A percentile compares a stretch with the other conserved stretches of the same genome.
phyloP scores from a whole-genome alignment of 2,888 invertebrate genomes.

The Limnephilus marmoratus region DNA sequence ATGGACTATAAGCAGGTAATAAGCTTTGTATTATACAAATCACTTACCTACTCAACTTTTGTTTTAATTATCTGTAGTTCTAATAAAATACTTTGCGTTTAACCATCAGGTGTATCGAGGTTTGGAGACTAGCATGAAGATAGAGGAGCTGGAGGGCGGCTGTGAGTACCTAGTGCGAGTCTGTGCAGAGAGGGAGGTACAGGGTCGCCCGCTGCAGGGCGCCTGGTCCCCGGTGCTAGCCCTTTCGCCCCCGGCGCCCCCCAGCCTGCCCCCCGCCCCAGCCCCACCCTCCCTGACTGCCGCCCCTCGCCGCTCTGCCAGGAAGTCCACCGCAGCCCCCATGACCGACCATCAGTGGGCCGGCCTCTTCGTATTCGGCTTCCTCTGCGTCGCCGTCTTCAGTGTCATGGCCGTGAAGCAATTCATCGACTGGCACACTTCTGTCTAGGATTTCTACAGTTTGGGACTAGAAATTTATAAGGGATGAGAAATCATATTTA shows the following conservation, averaged over 20 bases:
- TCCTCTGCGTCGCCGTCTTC: conserved; percentile 74
- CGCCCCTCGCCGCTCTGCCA: conserved; percentile 68
- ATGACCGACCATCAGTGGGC: conserved; percentile 80
- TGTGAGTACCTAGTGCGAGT: conserved; percentile 88
- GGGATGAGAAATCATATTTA: not conserved
- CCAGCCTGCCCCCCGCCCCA: conserved; percentile 71
- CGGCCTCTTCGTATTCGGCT: conserved; percentile 79
- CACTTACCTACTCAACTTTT: not conserved
- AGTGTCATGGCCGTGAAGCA: conserved; percentile 74
- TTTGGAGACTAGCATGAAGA: conserved; percentile 78
- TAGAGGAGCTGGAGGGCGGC: conserved; percentile 85
- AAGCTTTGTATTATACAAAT: conserved; percentile 55
- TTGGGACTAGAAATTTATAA: not conserved
- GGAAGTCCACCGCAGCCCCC: conserved; percentile 68
- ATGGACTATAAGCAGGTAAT: conserved; percentile 81
- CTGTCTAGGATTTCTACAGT: conserved; percentile 48
- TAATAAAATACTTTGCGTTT: not conserved
- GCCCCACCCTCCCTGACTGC: conserved; percentile 71
- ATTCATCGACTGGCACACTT: conserved; percentile 69
- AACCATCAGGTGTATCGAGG: conserved; percentile 81
- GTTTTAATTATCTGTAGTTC: not conserved
- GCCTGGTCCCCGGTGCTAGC: conserved; percentile 83
- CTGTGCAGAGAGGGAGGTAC: conserved; percentile 83
- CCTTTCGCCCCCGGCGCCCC: conserved; percentile 76
- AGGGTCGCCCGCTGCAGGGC: conserved; percentile 80